Percentiles rank a stretch among this genome's conserved stretches.
Conservation (phyloP, 2,797 vertebrate genomes). For the Danio choprae region DNA sequence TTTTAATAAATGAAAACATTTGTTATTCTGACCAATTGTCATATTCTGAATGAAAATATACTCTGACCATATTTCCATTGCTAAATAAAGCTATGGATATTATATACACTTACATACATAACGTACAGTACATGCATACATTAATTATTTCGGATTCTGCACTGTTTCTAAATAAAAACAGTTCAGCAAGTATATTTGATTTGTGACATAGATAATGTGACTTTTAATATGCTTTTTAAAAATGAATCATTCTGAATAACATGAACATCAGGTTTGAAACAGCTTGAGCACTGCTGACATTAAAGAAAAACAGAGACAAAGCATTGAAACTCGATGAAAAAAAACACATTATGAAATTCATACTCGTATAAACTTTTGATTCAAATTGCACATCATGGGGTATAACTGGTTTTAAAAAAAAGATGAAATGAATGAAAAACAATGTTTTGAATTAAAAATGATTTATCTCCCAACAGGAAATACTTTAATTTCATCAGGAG, state of each 20-base stretch:
- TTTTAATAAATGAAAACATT: too few species aligned
- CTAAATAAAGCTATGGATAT: too few species aligned
- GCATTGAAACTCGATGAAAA: neutral
- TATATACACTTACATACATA: too few species aligned
- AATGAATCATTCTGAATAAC: neutral
- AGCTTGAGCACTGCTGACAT: neutral
- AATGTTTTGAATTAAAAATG: constrained; percentile 20
- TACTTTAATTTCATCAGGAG: constrained; percentile 24
- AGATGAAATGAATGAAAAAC: neutral
- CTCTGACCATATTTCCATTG: too few species aligned
- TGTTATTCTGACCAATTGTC: too few species aligned
- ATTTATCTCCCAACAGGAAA: constrained; percentile 28
- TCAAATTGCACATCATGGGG: neutral
- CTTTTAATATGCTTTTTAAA: neutral
- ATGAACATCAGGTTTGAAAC: neutral
- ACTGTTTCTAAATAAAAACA: neutral
- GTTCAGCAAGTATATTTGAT: too few species aligned
- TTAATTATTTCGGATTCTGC: neutral
- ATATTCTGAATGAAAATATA: too few species aligned
- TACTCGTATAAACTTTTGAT: neutral
- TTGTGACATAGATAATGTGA: neutral
- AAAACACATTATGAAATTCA: neutral
- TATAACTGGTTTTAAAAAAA: neutral
- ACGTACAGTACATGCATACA: too few species aligned
- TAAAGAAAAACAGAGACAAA: constrained; percentile 1